Conservation (phyloP, 2,888 invertebrate species). For the Spatulosminthurus flaviceps region DNA sequence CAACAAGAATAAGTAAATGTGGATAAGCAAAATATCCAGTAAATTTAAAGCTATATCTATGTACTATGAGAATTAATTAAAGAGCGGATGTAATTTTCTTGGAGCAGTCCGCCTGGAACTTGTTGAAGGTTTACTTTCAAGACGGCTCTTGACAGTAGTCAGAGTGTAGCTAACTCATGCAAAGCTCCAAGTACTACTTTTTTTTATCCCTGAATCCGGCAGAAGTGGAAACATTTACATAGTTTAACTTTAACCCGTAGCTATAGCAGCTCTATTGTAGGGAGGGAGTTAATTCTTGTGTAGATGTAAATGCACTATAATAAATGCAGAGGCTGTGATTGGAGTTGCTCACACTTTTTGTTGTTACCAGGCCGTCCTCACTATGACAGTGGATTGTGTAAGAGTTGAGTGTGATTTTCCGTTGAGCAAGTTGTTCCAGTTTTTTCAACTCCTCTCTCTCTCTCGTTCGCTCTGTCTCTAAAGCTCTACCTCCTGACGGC, state of each 20-base stretch:
- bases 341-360: too few relatives aligned
- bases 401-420: background rate
- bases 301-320: too few relatives aligned
- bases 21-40: too few relatives aligned
- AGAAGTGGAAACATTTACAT: background rate
- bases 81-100: background rate
- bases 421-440: background rate
- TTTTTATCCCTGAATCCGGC: background rate
- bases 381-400: background rate
- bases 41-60: too few relatives aligned
- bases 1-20: too few relatives aligned
- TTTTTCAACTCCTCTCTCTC: background rate
- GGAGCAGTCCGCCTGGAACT: background rate
- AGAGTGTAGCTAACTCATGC: too few relatives aligned
- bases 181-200: background rate
- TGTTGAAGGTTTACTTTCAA: background rate
- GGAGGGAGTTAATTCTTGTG: too few relatives aligned
- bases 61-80: constrained; percentile 4
- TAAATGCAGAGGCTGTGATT: too few relatives aligned
- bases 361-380: too few relatives aligned
- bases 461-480: background rate
- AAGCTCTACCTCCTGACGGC: background rate
- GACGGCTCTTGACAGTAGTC: background rate
- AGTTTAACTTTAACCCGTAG: too few relatives aligned
- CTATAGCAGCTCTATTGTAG: too few relatives aligned